These are phyloP conservation scores for Bubalus kerabau DNA, from an alignment of 2,113 vertebrate genomes.

Conservation along the genomic window DNA sequence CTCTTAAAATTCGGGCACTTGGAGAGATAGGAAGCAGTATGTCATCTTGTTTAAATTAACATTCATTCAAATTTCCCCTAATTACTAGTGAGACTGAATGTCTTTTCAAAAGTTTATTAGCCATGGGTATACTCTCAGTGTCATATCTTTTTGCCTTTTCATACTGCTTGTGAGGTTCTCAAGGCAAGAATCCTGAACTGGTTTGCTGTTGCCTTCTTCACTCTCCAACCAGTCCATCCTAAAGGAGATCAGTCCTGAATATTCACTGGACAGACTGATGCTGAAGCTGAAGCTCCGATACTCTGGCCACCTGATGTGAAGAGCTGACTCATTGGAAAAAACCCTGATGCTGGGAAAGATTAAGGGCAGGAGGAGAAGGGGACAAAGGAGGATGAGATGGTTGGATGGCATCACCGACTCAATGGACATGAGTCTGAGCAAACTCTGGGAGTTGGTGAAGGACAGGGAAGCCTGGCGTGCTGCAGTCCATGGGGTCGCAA, in stretches of 20 bases:
- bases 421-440: neutral
- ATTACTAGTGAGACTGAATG: accelerated
- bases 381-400: accelerated
- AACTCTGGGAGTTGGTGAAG: accelerated
- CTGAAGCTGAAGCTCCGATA: neutral
- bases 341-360: neutral
- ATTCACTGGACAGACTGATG: neutral
- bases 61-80: neutral
- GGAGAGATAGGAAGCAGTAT: neutral
- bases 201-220: neutral
- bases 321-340: neutral
- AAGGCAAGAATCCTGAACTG: neutral
- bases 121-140: accelerated
- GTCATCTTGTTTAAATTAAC: neutral
- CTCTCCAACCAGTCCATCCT: neutral
- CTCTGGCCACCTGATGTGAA: neutral
- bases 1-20: neutral
- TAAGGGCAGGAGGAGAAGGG: neutral
- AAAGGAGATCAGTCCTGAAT: neutral
- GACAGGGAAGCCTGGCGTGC: accelerated
- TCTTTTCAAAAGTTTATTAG: neutral
- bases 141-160: neutral
- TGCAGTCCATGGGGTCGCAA: accelerated
- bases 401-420: neutral
- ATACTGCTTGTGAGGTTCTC: accelerated